Evolutionary conservation across 2,797 vertebrate genomes (phyloP).

Genomic region (Lithobates pipiens): DNA sequence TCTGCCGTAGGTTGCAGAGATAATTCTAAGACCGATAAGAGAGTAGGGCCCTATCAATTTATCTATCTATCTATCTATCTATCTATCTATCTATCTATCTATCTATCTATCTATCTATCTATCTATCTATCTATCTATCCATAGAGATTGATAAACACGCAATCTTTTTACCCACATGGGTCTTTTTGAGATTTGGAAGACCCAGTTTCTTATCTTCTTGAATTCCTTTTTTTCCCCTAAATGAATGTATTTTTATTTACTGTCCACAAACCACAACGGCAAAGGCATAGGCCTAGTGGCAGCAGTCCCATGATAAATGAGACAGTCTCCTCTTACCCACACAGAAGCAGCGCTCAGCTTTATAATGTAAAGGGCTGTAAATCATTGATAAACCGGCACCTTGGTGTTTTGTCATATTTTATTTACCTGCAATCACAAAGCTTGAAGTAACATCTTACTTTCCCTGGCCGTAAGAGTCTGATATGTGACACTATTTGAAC

Average conservation of each 20-base stretch:
- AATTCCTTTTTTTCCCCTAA: neutral
- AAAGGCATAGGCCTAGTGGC: constrained; percentile 42
- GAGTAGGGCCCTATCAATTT: too few relatives aligned
- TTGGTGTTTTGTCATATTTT: constrained; percentile 63
- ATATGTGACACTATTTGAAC: constrained; percentile 62
- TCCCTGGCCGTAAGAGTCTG: constrained; percentile 55
- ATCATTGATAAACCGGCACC: constrained; percentile 63
- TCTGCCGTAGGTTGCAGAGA: too few relatives aligned
- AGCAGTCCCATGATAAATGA: constrained; percentile 54
- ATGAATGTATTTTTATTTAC: constrained; percentile 36
- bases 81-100: too few relatives aligned
- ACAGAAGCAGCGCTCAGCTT: constrained; percentile 56
- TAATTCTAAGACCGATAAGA: too few relatives aligned
- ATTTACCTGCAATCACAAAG: constrained; percentile 63
- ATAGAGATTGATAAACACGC: too few relatives aligned
- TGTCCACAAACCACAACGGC: constrained; percentile 34
- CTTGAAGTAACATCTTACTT: constrained; percentile 63
- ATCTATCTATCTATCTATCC: too few relatives aligned
- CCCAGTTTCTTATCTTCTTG: neutral
- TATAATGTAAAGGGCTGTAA: constrained; percentile 62
- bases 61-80: too few relatives aligned
- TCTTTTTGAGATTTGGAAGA: too few relatives aligned
- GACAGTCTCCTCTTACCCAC: constrained; percentile 48
- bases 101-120: too few relatives aligned
- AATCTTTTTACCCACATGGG: too few relatives aligned